phyloP scores from a whole-genome alignment of 1,140 invertebrate genomes.

The Caligus rogercresseyi region DNA sequence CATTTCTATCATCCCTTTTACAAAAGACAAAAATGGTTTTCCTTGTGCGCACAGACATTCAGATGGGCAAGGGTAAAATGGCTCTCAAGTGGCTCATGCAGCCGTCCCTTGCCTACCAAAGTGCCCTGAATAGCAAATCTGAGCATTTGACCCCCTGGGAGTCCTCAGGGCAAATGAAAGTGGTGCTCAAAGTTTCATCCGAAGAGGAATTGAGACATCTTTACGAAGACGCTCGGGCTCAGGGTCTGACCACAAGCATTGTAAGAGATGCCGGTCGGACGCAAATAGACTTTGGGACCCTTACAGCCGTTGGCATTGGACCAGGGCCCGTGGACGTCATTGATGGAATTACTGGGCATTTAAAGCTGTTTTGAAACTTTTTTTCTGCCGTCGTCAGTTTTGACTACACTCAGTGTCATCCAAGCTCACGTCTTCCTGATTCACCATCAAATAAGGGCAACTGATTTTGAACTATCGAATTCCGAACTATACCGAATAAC shows the following conservation, averaged over 20 bases:
- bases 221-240: conserved; percentile 26
- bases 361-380: conserved; percentile 25
- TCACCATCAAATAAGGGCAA: no score
- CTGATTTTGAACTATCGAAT: no score
- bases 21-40: conserved; percentile 31
- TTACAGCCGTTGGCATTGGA: conserved; percentile 36
- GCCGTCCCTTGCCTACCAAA: conserved; percentile 30
- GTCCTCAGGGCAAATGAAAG: conserved; percentile 32
- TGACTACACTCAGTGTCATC: no score
- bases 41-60: conserved; percentile 36
- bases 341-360: conserved; percentile 25
- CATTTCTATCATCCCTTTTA: not conserved
- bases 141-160: conserved; percentile 31
- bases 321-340: conserved; percentile 27
- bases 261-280: conserved; percentile 38
- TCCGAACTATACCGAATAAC: no score
- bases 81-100: conserved; percentile 37
- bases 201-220: conserved; percentile 23
- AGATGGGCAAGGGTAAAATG: conserved; percentile 37
- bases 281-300: conserved; percentile 32
- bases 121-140: conserved; percentile 25
- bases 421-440: no score
- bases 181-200: conserved; percentile 9
- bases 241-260: conserved; percentile 30
- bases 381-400: no score